These are phyloP conservation scores for Austrofundulus limnaeus DNA, from an alignment of 2,113 vertebrate genomes.

Conservation along the genomic window DNA sequence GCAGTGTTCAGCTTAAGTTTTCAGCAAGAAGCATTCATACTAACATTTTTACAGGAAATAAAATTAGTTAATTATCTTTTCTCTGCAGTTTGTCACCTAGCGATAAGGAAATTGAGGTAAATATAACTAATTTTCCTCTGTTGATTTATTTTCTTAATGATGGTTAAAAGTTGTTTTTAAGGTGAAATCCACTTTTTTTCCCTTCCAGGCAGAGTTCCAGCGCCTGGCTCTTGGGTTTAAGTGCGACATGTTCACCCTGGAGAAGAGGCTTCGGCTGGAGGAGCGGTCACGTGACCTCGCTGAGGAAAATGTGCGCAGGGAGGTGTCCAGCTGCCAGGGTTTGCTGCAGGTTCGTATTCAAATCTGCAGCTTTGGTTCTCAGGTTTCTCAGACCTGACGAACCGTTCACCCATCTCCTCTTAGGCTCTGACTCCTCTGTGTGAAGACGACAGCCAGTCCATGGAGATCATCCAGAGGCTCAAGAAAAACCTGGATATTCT, in stretches of 20 bases:
- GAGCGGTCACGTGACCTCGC: constrained; percentile 92
- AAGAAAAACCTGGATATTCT: constrained; percentile 90
- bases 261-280: constrained; percentile 92
- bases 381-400: too few relatives aligned
- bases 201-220: constrained; percentile 89
- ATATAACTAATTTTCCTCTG: constrained; percentile 11
- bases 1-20: too few relatives aligned
- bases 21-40: too few relatives aligned
- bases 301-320: constrained; percentile 91
- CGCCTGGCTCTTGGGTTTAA: constrained; percentile 93
- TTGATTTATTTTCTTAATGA: neutral
- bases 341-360: constrained; percentile 83
- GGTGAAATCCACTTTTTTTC: too few relatives aligned
- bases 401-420: neutral
- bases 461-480: constrained; percentile 90
- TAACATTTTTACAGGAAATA: too few relatives aligned
- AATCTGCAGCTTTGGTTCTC: too few relatives aligned
- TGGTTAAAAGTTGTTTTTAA: too few relatives aligned
- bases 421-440: constrained; percentile 88
- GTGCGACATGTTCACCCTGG: constrained; percentile 95
- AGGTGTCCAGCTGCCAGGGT: constrained; percentile 88
- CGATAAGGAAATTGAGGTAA: constrained; percentile 95
- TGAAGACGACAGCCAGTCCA: constrained; percentile 89
- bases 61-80: constrained; percentile 35
- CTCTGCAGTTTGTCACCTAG: constrained; percentile 80